A percentile compares a stretch with the other conserved stretches of the same genome.
phyloP scores from a whole-genome alignment of 1,140 invertebrate species.

The Melanaphis sacchari region DNA sequence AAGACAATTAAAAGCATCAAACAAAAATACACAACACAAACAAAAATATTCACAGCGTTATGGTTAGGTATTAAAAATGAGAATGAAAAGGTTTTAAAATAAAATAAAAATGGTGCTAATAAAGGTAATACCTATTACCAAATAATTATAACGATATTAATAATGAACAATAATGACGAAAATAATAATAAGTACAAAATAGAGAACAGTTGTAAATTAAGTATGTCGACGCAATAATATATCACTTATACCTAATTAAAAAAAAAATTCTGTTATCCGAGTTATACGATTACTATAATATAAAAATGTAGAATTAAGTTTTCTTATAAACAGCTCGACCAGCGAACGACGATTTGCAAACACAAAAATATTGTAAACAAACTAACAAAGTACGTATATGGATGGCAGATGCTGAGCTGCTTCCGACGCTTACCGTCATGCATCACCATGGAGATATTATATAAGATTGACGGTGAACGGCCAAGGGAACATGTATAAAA shows the following conservation, averaged over 20 bases:
- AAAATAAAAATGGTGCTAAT: neutral
- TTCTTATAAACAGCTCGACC: neutral
- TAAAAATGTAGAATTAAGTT: neutral
- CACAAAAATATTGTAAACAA: neutral
- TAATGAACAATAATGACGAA: neutral
- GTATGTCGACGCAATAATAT: neutral
- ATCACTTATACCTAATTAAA: neutral
- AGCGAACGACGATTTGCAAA: neutral
- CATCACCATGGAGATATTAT: conserved; percentile 12
- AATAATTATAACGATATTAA: neutral
- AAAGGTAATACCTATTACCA: neutral
- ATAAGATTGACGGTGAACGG: neutral
- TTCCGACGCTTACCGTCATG: neutral
- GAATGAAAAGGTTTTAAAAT: neutral
- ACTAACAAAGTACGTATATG: neutral
- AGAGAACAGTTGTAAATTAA: conserved; percentile 14
- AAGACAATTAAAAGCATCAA: neutral
- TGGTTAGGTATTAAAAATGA: neutral
- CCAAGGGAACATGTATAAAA: neutral
- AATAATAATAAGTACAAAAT: neutral
- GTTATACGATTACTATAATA: neutral
- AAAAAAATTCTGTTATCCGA: neutral
- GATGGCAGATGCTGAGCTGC: neutral
- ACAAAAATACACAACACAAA: neutral
- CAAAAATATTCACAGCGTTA: neutral